Conservation (phyloP, 2,113 vertebrate genomes). For the Sphyrna mokarran region DNA sequence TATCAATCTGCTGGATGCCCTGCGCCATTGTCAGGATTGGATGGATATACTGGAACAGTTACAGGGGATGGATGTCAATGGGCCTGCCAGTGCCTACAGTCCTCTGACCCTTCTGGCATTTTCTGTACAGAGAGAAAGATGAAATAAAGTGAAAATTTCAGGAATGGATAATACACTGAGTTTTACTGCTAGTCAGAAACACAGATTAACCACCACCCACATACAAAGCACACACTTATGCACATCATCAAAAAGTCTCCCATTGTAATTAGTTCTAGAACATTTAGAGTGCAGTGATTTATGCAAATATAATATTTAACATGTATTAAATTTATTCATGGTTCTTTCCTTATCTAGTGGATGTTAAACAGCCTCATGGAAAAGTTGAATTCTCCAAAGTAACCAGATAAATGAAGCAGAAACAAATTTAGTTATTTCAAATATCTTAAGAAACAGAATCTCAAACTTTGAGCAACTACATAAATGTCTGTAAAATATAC, state of each 20-base stretch:
- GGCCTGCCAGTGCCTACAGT: slow-evolving; percentile 68
- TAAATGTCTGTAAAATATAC: not conserved
- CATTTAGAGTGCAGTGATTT: not conserved
- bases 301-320: not conserved
- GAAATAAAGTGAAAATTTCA: slow-evolving; percentile 10
- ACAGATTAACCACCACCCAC: not conserved
- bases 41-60: slow-evolving; percentile 49
- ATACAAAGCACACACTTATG: not conserved
- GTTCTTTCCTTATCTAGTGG: not conserved
- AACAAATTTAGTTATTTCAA: not conserved
- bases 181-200: not conserved
- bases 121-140: slow-evolving; percentile 57
- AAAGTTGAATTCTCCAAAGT: not conserved
- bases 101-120: slow-evolving; percentile 69
- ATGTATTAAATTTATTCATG: not conserved
- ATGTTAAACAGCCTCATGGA: not conserved
- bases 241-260: not conserved
- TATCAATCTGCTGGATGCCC: slow-evolving; percentile 79
- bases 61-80: slow-evolving; percentile 64
- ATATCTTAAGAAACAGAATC: not conserved
- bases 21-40: slow-evolving; percentile 84
- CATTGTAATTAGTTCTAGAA: not conserved
- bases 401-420: not conserved
- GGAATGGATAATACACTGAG: not conserved
- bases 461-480: not conserved